Base-by-base conservation (phyloP, 1,140 invertebrate genomes). In the Drosophila subobscura region DNA sequence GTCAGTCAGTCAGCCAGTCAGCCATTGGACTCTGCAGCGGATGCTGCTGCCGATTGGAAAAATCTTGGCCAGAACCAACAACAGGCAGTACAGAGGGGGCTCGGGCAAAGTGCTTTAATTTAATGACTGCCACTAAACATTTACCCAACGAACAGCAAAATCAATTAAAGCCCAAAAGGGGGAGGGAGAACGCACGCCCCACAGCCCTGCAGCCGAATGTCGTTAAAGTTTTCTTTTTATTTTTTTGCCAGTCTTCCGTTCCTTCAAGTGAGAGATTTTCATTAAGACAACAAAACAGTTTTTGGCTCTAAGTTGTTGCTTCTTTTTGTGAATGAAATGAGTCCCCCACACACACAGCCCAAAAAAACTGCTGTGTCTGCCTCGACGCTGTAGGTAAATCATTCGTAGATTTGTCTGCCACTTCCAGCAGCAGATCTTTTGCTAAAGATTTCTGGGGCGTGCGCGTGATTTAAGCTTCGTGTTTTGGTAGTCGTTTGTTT, bases 381-480 rank as follows among this genome's bases (percentile, higher is more conserved):
- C 33, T 4, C 72, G 54, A 27, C 72, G 72, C 72, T 76, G 72
- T 75, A 76, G 72, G 72, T 76, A 76, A 76, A 76, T 76, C 72
- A 76, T 76, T 68, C 40, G 72, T 37, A 75, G 60, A 76, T 76
- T 76, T 76, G 72, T 76, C 72, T 76, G 75, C 72, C 52, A 49
- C 33, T 37, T 37, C 6, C 27, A 29, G 14, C n/a, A 61, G 59
- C 56, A 74, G 72, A 74, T 74, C 71, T 76, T 49, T 20, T 65
- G 59, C 54, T 50, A 52, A 57, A 76, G 72, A 76, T 76, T 59
- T 74, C 70, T 37, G 72, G 56, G 72, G 72, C 72, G 72, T 76
- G 72, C 72, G 72, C 72, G 72, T 76, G 72, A 76, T 76, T 76
- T 46, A 60, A 76, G 72, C 72, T 10, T 75, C 72, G 75, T 76